Evolutionary conservation across 2,797 vertebrate species (phyloP).

Genomic region (Sternarchorhynchus goeldii): DNA sequence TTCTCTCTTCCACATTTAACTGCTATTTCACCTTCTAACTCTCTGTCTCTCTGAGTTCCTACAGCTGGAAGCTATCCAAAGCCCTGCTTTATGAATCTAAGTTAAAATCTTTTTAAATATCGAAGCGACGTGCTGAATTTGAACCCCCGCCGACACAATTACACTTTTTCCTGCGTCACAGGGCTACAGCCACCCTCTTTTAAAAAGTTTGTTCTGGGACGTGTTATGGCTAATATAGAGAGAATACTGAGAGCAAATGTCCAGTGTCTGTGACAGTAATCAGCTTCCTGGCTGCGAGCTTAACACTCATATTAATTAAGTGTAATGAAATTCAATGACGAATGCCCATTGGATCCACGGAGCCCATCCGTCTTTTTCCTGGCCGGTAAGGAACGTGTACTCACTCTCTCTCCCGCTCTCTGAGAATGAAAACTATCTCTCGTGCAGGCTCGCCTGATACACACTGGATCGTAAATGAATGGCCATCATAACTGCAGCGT

Average conservation of each 20-base stretch:
- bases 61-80: conserved; percentile 61
- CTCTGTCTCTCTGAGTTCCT: background rate
- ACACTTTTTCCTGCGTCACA: conserved; percentile 36
- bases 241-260: conserved; percentile 42
- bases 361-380: conserved; percentile 45
- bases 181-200: conserved; percentile 36
- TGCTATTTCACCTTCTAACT: conserved; percentile 46
- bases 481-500: conserved; percentile 64
- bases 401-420: background rate
- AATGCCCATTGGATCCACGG: conserved; percentile 49
- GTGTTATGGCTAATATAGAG: conserved; percentile 49
- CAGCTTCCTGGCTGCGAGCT: conserved; percentile 47
- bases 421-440: conserved; percentile 17
- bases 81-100: conserved; percentile 60
- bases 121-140: conserved; percentile 52
- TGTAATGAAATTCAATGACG: conserved; percentile 50
- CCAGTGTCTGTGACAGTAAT: conserved; percentile 58
- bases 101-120: conserved; percentile 63
- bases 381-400: conserved; percentile 3
- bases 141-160: too few relatives aligned
- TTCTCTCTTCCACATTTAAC: background rate
- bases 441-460: conserved; percentile 61
- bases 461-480: conserved; percentile 66
- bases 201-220: conserved; percentile 34
- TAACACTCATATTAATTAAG: conserved; percentile 60